Conservation (phyloP, 2,113 vertebrate species). For the Chionis minor region DNA sequence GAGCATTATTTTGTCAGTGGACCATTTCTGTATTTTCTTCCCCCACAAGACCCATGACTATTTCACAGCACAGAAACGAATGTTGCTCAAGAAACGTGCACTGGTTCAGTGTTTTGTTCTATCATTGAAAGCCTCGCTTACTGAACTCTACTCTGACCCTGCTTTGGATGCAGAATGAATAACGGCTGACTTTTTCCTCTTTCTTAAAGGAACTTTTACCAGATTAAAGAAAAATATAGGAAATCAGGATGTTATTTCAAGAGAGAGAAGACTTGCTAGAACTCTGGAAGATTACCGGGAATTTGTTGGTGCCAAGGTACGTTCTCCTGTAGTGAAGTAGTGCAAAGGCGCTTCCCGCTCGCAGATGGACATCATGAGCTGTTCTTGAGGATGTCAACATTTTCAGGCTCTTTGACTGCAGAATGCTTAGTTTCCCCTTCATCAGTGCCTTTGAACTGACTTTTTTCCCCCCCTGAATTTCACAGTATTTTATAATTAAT, state of each 20-base stretch:
- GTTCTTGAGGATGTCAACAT: neutral
- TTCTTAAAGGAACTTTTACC: neutral
- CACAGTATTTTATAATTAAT: neutral
- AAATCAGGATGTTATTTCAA: neutral
- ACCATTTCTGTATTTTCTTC: neutral
- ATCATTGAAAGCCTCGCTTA: neutral
- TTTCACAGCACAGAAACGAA: neutral
- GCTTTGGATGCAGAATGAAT: neutral
- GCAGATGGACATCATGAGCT: neutral
- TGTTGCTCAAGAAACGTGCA: accelerated
- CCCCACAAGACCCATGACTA: neutral
- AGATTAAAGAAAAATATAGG: neutral
- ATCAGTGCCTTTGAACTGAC: neutral
- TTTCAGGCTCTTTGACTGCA: neutral
- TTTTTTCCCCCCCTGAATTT: neutral
- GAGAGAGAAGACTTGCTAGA: neutral
- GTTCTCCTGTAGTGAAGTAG: neutral
- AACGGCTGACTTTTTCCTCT: neutral
- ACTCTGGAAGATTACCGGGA: neutral
- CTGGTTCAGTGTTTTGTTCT: neutral
- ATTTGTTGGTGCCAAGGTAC: neutral
- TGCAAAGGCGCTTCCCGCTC: neutral
- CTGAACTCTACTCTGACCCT: neutral
- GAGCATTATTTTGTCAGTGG: neutral
- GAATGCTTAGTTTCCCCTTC: neutral